Base-by-base conservation (phyloP, 2,888 invertebrate species). In the Apotomis betuletana region DNA sequence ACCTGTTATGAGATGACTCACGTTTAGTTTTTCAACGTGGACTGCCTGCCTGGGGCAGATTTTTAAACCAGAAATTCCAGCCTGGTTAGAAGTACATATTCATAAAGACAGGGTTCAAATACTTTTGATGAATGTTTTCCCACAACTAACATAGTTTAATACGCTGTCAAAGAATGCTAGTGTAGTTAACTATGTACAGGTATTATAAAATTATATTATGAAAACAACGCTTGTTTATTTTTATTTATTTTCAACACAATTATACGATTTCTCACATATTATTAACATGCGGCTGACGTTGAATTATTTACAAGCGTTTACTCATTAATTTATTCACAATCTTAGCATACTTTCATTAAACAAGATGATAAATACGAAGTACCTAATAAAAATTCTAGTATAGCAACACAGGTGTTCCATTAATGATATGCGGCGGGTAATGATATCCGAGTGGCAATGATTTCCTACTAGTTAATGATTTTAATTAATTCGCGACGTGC, bases 1-100 rank as follows among this genome's bases (percentile, higher is more conserved):
- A 71, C 71, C 71, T 61, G 67, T 71, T 71, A 57, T 71, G 61
- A 58, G 67, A 71, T 71, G 67, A 71, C 51, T 67, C 67, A 67
- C 60, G 55, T 41, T 52, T 15, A 61, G 38, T 58, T 58, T 65
- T 65, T 44, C 55, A 55, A 10, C 27, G n/a, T 44, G n/a, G 27
- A 38, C 52, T 54, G 55, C 15, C 5, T 12, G n/a, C 15, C 57
- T 57, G 3, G 27, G 41, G 54, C 27, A 44, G 51, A 51, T 59
- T 41, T 59, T 13, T 44, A 41, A n/a, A 41, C 38, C 5, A 38
- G 36, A 10, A 36, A 36, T 12, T 10, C 4, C n/a, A 38, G 36
- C 5, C n/a, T 12, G 6, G n/a, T 5, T 0, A 10, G 55, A 27
- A 36, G 58, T 38, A 27, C 27, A 27, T 27, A 38, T 57, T 12